Evolutionary conservation across 2,113 vertebrate species (phyloP).

Genomic region (Anarrhichthys ocellatus): DNA sequence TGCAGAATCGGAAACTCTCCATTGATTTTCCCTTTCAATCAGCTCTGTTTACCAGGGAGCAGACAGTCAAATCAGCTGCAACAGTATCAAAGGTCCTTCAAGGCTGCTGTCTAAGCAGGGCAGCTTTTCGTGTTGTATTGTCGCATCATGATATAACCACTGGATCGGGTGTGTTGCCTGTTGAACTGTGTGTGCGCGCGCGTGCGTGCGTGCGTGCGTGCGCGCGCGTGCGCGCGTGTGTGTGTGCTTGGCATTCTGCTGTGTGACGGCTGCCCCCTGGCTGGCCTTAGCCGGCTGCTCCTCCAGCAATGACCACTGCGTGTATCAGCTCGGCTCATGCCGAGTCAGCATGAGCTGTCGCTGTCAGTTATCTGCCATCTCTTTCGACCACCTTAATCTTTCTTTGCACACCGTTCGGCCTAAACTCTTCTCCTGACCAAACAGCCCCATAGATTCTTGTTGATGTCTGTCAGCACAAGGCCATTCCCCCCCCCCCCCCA

Average conservation of each 20-base stretch:
- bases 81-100: conserved; percentile 58
- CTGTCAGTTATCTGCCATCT: conserved; percentile 32
- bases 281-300: conserved; percentile 49
- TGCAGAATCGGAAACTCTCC: conserved; percentile 62
- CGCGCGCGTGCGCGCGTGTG: no score
- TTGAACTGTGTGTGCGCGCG: conserved; percentile 7
- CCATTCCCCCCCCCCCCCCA: background rate
- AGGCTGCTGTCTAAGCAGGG: conserved; percentile 36
- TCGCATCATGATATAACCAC: conserved; percentile 22
- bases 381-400: conserved; percentile 45
- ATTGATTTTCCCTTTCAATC: conserved; percentile 72
- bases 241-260: conserved; percentile 10
- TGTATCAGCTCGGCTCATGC: conserved; percentile 46
- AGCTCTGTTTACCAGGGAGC: conserved; percentile 56
- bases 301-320: conserved; percentile 31
- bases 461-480: conserved; percentile 16
- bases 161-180: background rate
- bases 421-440: conserved; percentile 33
- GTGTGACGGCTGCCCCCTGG: conserved; percentile 19
- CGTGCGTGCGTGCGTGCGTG: no score
- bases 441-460: conserved; percentile 23
- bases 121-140: conserved; percentile 27
- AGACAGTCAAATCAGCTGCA: conserved; percentile 40
- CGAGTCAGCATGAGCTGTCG: conserved; percentile 52
- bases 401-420: conserved; percentile 28